These are phyloP conservation scores for Alentia gelatinosa DNA, from an alignment of 2,888 invertebrate genomes.

Conservation along the genomic window DNA sequence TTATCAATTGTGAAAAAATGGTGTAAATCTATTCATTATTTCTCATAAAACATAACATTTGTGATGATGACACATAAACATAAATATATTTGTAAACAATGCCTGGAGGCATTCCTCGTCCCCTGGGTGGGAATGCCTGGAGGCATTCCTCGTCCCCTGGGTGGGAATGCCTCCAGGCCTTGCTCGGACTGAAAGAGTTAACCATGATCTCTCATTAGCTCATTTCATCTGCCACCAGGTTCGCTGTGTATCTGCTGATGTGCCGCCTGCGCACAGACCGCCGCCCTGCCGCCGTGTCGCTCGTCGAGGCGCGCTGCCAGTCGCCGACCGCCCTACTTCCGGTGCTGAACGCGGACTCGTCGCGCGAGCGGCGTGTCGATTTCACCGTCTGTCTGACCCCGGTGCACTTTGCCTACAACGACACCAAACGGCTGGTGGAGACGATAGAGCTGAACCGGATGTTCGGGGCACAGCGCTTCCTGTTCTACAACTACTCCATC, in stretches of 20 bases:
- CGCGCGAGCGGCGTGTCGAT: not conserved
- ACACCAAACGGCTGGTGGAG: constrained; percentile 60
- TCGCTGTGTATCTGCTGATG: not conserved
- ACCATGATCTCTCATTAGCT: no score
- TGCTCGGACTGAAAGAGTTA: no score
- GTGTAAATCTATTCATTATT: no score
- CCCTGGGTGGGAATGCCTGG: no score
- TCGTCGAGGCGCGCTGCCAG: not conserved
- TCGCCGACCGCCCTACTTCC: not conserved
- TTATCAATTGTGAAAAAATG: no score
- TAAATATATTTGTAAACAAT: no score
- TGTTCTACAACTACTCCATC: constrained; percentile 64
- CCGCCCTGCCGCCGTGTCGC: not conserved
- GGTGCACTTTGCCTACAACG: constrained; percentile 60
- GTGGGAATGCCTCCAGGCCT: no score
- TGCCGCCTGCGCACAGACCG: not conserved
- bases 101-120: no score
- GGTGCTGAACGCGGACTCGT: constrained; percentile 3
- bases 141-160: no score
- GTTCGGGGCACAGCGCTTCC: constrained; percentile 64
- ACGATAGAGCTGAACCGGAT: constrained; percentile 61
- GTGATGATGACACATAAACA: no score
- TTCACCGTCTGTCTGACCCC: constrained; percentile 66
- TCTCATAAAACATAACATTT: no score
- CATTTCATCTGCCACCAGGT: constrained; percentile 28